A percentile compares a stretch with the other conserved stretches of the same genome.
These are phyloP conservation scores for Steinernema carpocapsae DNA, from an alignment of 2,888 invertebrate genomes.

Conservation along the genomic window DNA sequence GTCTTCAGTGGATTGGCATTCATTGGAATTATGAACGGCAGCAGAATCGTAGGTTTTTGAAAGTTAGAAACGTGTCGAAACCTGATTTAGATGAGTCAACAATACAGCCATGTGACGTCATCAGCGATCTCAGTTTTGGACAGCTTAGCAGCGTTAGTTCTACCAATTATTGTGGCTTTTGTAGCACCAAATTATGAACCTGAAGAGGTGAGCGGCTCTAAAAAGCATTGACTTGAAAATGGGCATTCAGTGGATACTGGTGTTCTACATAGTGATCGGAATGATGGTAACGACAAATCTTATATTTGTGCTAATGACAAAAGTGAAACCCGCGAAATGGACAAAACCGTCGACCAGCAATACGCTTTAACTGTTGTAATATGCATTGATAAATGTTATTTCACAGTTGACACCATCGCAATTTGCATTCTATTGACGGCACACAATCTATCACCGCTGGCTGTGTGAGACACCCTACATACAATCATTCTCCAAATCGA, in stretches of 20 bases:
- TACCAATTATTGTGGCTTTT: not conserved
- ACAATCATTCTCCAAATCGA: too few species aligned
- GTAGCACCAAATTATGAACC: not conserved
- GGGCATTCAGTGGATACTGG: not conserved
- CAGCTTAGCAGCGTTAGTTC: not conserved
- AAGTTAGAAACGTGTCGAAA: not conserved
- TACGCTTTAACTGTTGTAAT: too few species aligned
- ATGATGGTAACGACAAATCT: not conserved
- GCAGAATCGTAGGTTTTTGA: too few species aligned
- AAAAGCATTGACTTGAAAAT: not conserved
- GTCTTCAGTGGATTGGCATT: conserved; percentile 2
- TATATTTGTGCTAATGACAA: not conserved
- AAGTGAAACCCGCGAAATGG: conserved; percentile 26
- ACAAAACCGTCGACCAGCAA: not conserved
- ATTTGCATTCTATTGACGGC: too few species aligned
- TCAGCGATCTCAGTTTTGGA: not conserved
- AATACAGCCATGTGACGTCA: not conserved
- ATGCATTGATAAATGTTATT: too few species aligned
- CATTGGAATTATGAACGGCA: too few species aligned
- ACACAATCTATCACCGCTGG: too few species aligned
- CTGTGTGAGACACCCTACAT: too few species aligned
- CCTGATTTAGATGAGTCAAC: not conserved
- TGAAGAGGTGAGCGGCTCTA: not conserved
- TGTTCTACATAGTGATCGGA: conserved; percentile 16
- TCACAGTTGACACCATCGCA: too few species aligned